Evolutionary conservation across 2,113 vertebrate species (phyloP), one percentile per base, ranked within the genome.

Genomic region (Campylorhamphus procurvoides): DNA sequence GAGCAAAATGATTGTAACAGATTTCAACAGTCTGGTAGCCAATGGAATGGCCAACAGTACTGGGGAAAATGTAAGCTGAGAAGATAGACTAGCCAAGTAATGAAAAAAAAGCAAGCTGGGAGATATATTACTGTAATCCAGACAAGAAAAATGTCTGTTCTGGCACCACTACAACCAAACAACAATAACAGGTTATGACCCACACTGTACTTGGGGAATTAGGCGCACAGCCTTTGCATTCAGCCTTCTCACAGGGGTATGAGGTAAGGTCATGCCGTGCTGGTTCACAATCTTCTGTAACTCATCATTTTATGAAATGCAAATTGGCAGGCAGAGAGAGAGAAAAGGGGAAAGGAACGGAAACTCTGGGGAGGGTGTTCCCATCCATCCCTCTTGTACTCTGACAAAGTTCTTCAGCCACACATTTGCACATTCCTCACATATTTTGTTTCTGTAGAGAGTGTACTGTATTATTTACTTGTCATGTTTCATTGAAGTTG

Each of bases 171-270:
- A 59, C 63, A 94, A 56, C 68, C 39, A 93, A 93, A 95, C 42
- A 95, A 94, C 78, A 97, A 92, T 72, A 94, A 87, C 49, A 95
- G 91, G 84, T 96, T 97, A 88, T 87, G 96, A 90, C 91, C 93
- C 81, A 75, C 0, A 37, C 67, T 56, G 44, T 81, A 80, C 35
- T 42, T 73, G 31, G 82, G 87, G 84, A 96, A 94, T 95, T 78
- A 85, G 71, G 79, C 68, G 56, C 60, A 82, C 9, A 91, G 84
- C 27, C 60, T 95, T 93, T 86, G 72, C 78, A 88, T 90, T 96
- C 88, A 84, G 71, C 25, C 75, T 84, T 79, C 76, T 88, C 90
- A 90, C 42, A 87, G 81, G 78, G 33, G 8, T 81, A 91, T 96
- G 92, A 94, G 44, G 84, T 96, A 96, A 96, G 84, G 83, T 93